Percentiles rank a stretch among this genome's conserved stretches.
Conservation (phyloP, 2,888 invertebrate genomes). For the Tenthredo scrophulariae region DNA sequence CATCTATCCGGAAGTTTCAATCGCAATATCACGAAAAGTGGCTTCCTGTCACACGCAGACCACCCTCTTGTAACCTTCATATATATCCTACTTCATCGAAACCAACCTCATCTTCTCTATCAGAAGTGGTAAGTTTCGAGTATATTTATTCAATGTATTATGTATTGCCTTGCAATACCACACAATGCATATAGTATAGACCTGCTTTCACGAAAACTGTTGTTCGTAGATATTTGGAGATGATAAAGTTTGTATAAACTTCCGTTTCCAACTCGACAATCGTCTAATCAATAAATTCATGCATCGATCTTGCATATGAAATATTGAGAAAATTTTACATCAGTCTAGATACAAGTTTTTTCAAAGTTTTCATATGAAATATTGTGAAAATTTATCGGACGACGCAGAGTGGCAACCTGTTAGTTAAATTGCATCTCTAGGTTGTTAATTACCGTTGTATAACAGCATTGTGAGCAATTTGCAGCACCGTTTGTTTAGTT, state of each 20-base stretch:
- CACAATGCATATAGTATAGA: background rate
- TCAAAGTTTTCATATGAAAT: background rate
- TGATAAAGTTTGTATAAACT: constrained; percentile 36
- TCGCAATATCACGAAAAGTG: constrained; percentile 21
- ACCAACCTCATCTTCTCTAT: constrained; percentile 15
- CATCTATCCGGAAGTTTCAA: background rate
- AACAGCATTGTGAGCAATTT: background rate
- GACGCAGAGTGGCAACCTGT: background rate
- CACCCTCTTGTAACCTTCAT: background rate
- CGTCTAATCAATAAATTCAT: constrained; percentile 2
- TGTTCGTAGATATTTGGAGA: constrained; percentile 19
- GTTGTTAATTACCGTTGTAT: background rate
- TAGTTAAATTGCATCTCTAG: background rate
- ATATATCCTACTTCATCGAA: background rate
- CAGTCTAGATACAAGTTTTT: background rate
- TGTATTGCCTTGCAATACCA: constrained; percentile 13
- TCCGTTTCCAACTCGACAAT: background rate
- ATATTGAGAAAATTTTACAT: background rate
- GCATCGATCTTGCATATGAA: background rate
- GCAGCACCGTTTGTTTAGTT: background rate
- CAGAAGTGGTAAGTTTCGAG: constrained; percentile 44
- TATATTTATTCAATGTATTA: constrained; percentile 45
- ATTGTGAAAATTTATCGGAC: background rate
- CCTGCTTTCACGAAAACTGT: constrained; percentile 22
- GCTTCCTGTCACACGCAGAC: constrained; percentile 13